Evolutionary conservation across 23 tunicate species (phyloP).

Genomic region (Halocynthia roretzi): DNA sequence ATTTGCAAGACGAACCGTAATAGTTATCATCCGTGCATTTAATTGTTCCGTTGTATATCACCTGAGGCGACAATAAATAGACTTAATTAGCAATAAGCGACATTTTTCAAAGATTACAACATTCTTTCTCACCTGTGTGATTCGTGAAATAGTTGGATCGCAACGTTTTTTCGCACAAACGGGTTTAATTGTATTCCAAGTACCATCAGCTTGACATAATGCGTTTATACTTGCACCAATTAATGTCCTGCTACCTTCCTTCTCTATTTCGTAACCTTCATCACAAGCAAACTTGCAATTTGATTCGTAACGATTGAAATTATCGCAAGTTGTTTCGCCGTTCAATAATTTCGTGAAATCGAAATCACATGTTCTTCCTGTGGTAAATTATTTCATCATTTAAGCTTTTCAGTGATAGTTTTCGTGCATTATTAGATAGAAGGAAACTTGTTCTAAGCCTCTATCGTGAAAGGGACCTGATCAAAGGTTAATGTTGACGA

Average conservation of each 20-base stretch:
- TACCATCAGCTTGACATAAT: slow-evolving; percentile 32
- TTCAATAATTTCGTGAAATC: slow-evolving; percentile 4
- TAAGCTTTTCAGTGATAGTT: too few species aligned
- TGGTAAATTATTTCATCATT: neutral
- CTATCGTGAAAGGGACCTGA: too few species aligned
- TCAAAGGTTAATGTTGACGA: too few species aligned
- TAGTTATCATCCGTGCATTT: slow-evolving; percentile 44
- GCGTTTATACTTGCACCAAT: neutral
- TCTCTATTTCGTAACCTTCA: slow-evolving; percentile 23
- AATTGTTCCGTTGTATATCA: slow-evolving; percentile 32
- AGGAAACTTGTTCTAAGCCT: too few species aligned
- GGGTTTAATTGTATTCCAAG: slow-evolving; percentile 39
- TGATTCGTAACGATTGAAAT: slow-evolving; percentile 43
- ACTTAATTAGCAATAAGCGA: neutral
- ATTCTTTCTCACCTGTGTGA: slow-evolving; percentile 10
- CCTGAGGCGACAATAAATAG: slow-evolving; percentile 5
- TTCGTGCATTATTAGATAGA: too few species aligned
- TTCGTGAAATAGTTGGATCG: neutral
- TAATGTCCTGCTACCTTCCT: neutral
- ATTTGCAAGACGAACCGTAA: slow-evolving; percentile 34
- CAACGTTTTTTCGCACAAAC: slow-evolving; percentile 26
- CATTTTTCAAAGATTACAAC: neutral
- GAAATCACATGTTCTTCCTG: slow-evolving; percentile 17
- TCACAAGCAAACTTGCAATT: slow-evolving; percentile 37
- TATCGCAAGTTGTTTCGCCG: slow-evolving; percentile 37